A percentile compares a stretch with the other conserved stretches of the same genome.
These are phyloP conservation scores for Druon quercuslanigerum DNA, from an alignment of 1,140 invertebrate genomes.

Conservation along the genomic window DNA sequence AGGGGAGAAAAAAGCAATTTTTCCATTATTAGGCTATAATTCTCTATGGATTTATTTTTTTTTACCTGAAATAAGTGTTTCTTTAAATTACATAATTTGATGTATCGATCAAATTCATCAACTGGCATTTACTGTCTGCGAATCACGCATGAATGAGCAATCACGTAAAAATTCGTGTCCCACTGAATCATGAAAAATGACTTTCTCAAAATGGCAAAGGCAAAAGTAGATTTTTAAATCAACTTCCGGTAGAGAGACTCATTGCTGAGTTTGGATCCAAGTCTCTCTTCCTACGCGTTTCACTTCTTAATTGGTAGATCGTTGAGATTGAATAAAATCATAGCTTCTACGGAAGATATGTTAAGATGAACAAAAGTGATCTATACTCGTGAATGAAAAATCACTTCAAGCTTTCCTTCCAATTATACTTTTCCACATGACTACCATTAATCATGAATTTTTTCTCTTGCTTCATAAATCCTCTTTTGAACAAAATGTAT, in stretches of 20 bases:
- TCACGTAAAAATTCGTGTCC: background rate
- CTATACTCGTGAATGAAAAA: constrained; percentile 21
- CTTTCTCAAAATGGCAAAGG: constrained; percentile 14
- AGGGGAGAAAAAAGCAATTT: too few relatives aligned
- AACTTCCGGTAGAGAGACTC: constrained; percentile 37
- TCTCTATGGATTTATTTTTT: too few relatives aligned
- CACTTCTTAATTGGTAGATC: constrained; percentile 50
- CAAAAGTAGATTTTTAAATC: background rate
- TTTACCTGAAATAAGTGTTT: too few relatives aligned
- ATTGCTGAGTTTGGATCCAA: constrained; percentile 29
- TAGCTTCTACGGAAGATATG: background rate
- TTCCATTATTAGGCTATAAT: too few relatives aligned
- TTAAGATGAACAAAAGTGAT: constrained; percentile 1
- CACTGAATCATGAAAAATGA: background rate
- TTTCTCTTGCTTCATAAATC: background rate
- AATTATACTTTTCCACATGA: constrained; percentile 11
- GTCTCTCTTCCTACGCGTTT: constrained; percentile 42
- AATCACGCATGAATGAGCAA: background rate
- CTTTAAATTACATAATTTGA: too few relatives aligned
- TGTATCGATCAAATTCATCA: too few relatives aligned
- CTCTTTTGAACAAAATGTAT: background rate
- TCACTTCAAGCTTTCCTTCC: background rate
- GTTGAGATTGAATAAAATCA: constrained; percentile 48
- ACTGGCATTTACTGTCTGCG: too few relatives aligned
- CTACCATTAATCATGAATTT: background rate